Evolutionary conservation across 2,797 vertebrate species (phyloP).

Genomic region (Lacerta agilis): DNA sequence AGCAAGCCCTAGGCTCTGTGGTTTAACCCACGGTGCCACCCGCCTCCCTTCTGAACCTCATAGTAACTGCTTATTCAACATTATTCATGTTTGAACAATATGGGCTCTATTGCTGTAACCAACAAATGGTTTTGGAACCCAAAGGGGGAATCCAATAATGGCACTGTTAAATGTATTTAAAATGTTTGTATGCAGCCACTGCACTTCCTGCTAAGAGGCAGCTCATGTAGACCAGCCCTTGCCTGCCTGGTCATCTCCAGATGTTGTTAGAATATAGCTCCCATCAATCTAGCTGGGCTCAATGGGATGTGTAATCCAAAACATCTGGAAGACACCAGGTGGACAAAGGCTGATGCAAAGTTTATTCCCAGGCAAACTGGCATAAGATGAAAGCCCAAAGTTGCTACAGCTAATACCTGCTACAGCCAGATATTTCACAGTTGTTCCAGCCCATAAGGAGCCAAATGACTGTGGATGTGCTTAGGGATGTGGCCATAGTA

Average conservation of each 20-base stretch:
- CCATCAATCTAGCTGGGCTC: not conserved
- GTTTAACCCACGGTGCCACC: too few relatives aligned
- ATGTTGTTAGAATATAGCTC: not conserved
- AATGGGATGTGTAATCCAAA: not conserved
- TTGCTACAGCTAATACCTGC: not conserved
- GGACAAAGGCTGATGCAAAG: not conserved
- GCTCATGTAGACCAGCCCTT: not conserved
- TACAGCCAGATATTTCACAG: not conserved
- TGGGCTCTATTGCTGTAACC: not conserved
- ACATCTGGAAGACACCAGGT: not conserved
- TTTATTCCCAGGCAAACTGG: too few relatives aligned
- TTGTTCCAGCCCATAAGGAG: conserved; percentile 11
- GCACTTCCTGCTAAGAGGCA: not conserved
- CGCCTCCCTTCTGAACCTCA: not conserved
- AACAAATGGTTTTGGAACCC: not conserved
- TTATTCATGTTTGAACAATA: not conserved
- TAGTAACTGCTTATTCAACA: too few relatives aligned
- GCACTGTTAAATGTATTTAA: not conserved
- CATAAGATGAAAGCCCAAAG: not conserved
- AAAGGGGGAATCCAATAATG: not conserved
- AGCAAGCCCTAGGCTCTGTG: too few relatives aligned
- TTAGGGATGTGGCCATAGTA: conserved; percentile 50
- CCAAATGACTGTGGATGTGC: conserved; percentile 52
- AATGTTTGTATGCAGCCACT: not conserved
- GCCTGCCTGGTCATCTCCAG: not conserved